Base-by-base conservation (phyloP, 37 sponge, comb jelly and placozoan genomes). In the Amphimedon queenslandica region DNA sequence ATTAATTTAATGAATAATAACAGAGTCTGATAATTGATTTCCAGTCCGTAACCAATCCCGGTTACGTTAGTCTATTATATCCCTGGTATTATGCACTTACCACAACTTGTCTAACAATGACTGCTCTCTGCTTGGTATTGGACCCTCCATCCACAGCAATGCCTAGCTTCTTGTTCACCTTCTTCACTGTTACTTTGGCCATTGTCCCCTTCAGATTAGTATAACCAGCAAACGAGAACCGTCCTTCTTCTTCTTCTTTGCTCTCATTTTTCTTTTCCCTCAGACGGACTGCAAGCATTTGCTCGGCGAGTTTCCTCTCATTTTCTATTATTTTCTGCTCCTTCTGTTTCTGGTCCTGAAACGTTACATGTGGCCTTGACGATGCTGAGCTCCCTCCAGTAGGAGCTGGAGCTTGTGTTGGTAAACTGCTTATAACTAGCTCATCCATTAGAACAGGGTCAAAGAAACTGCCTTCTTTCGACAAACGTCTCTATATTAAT, bases 91-190 rank as follows among this genome's bases (percentile, higher is more conserved):
- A n/a, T n/a, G 13, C 4, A 69, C 84, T 86, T 32, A 91, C 92
- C 13, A 75, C 73, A 28, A 93, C 85, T 51, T 89, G 84, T 66
- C 82, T 55, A 32, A 94, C 77, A 25, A 74, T 76, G 53, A 94
- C 80, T 11, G 75, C 87, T 67, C 84, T 87, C 25, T 90, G 85
- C 32, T 90, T 94, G 6, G 95, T 90, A 66, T 87, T 84, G 38
- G 85, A 73, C 23, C 95, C 95, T 27, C 95, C 95, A 35, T 87
- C 85, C 30, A 94, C 84, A 24, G 90, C 90, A 78, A 94, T 94
- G 3, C 95, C 95, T 42, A 94, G 82, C 40, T 75, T 82, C 58
- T 77, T 78, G 55, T 66, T 65, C 51, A 78, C 77, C 60, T 94
- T 94, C 24, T 40, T 79, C 8, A 94, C 84, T 10, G 55, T 75